phyloP scores from a whole-genome alignment of 2,113 vertebrate genomes.

The Notarius lentiginosus region DNA sequence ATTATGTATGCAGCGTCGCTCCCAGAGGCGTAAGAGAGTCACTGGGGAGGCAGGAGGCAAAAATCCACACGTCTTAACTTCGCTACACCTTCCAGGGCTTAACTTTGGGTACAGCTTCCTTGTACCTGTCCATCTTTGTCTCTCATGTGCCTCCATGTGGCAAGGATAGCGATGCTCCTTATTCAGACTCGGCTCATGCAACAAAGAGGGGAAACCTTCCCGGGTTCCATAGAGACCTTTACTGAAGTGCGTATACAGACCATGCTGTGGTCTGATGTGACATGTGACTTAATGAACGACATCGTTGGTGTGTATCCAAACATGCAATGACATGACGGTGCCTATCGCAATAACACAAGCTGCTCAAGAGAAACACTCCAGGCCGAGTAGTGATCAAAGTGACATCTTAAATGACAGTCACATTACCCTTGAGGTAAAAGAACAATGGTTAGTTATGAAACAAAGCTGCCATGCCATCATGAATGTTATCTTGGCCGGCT shows the following conservation, averaged over 20 bases:
- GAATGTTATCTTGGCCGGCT: conserved; percentile 6
- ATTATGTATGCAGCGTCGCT: conserved; percentile 34
- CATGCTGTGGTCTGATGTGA: not conserved
- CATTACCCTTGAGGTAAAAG: not conserved
- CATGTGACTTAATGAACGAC: not conserved
- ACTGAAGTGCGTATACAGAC: too few relatives aligned
- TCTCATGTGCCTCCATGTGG: conserved; percentile 64
- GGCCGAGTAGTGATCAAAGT: conserved; percentile 1
- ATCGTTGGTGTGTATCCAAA: not conserved
- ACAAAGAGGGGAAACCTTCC: conserved; percentile 3
- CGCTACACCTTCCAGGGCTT: not conserved
- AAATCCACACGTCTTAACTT: not conserved
- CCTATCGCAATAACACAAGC: not conserved
- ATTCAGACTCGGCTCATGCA: conserved; percentile 59
- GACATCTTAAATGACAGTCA: conserved; percentile 21
- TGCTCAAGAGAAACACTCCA: conserved; percentile 5
- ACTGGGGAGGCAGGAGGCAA: conserved; percentile 10
- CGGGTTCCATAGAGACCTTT: not conserved
- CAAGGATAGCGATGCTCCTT: conserved; percentile 56
- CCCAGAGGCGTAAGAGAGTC: conserved; percentile 17
- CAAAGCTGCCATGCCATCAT: conserved; percentile 22
- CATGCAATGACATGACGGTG: not conserved
- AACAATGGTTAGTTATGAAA: conserved; percentile 22
- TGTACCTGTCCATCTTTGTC: conserved; percentile 45
- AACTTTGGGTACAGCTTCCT: not conserved